Base-by-base conservation (phyloP, 2,113 vertebrate genomes). In the Phodopus roborovskii region DNA sequence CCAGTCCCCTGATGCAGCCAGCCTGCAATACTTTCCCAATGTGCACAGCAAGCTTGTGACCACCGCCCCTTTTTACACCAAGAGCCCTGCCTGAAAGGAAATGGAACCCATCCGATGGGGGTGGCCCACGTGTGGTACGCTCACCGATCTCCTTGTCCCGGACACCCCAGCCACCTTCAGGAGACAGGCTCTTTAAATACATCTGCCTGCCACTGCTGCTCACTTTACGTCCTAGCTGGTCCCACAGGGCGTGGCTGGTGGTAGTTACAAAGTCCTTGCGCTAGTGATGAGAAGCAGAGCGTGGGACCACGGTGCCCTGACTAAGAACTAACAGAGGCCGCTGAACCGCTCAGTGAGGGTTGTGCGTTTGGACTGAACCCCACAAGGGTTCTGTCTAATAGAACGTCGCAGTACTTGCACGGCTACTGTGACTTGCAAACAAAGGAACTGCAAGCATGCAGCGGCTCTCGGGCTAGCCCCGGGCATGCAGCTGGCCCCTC, bases 171-270 rank as follows among this genome's bases (percentile, higher is more conserved):
- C 20, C 53, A 42, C 58, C 30, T 53, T 84, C 71, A 53, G 70
- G 78, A 85, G 48, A 50, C 75, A 60, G 56, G 26, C 2, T 60
- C 22, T 7, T 62, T 24, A 39, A 77, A 60, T 19, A 1, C 77
- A 90, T 64, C 79, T 66, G 28, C 30, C 78, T 42, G 48, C 36
- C 20, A 33, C 58, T 28, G 19, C 26, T 17, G 33, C 42, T 36
- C 9, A 11, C 64, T 28, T 48, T 60, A 7, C 12, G 17, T 13
- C 70, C 85, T 60, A 48, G 58, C 45, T 75, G 8, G 4, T 64
- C 68, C 74, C 48, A 2, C 30, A 39, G 30, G 7, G 2, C 28
- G 17, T 0, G 33, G 26, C 15, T 26, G 1, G 4, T 10, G 10
- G 39, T 53, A 28, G 50, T 48, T 30, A 48, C 75, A 75, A 42